Base-by-base conservation (phyloP, 2,113 vertebrate species). In the Mesocricetus auratus region DNA sequence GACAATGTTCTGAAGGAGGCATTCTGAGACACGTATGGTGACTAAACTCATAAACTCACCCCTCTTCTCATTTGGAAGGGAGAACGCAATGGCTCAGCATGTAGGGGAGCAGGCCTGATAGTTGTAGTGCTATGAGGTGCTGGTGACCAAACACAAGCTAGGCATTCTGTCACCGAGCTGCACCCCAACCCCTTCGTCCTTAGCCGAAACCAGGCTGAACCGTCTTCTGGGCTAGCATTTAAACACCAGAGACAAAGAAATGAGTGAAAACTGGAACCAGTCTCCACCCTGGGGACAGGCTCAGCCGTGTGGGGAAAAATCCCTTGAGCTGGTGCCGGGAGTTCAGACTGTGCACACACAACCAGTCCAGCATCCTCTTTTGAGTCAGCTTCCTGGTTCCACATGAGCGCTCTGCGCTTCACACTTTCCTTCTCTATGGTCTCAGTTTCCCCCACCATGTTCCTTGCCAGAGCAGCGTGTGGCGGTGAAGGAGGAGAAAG, bases 391-490 rank as follows among this genome's bases (percentile, higher is more conserved):
- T 79, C 87, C 83, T 42, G 88, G 88, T 94, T 90, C 94, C 85
- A 64, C 95, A 29, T 8, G 33, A 85, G 22, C 53, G 11, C 62
- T 68, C 94, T n/a, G 2, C 0, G 5, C 2, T 3, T 60, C 88
- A 71, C 97, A 97, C 97, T 97, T 97, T 97, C 96, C 60, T 97
- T 97, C 96, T 78, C 92, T 92, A 5, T 17, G 26, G 77, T 97
- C 93, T 95, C 92, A 71, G 96, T 97, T 97, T 96, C 95, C 53
- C 9, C 86, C 94, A 93, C 95, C 62, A 58, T 39, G 66, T 85
- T 93, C 94, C 93, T 73, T 78, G 71, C 89, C 91, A 36, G 64
- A 36, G 73, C 81, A 60, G 64, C 36, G 33, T 39, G 53, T 17
- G 22, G 31, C 62, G 12, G 62, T 87, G 66, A 36, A 82, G 33